Base-by-base conservation (phyloP, 2,888 invertebrate genomes). In the Trichacis sp. region DNA sequence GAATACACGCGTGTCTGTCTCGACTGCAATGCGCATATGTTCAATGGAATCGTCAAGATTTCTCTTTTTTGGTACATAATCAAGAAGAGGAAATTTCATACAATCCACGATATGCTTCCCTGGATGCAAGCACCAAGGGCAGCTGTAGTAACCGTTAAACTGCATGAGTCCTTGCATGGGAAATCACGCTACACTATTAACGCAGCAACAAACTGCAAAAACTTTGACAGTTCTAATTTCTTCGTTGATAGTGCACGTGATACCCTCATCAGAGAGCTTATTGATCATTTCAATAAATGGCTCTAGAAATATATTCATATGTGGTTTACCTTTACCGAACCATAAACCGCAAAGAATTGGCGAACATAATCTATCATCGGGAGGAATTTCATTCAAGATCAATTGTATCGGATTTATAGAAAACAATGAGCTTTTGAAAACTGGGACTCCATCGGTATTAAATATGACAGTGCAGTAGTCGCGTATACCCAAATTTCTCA, bases 341-440 rank as follows among this genome's bases (percentile, higher is more conserved):
- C 70, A 67, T 1, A 70, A 38, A 2, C 46, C 57, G 20, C 48
- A 29, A 9, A 48, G 12, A 24, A 67, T 50, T 17, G 59, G 38
- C 33, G 51, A 46, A n/a, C 47, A 36, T 18, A 47, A 43, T 24
- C 61, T 43, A 8, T 46, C 43, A 33, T 60, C 17, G 24, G 49
- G 38, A 38, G 67, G 64, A 46, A 62, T 12, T 24, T 24, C 24
- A 8, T 24, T 24, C 8, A 24, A 5, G 8, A 24, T 24, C 8
- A 24, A 8, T 24, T 59, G 59, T 18, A 70, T 67, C 11, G 67
- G 64, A 64, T 64, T 67, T 8, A 67, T 56, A 5, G 58, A 61
- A 49, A 46, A 55, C 12, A 33, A 53, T 0, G 64, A 67, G 14
- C 65, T 64, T 55, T 62, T 30, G 8, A 24, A 24, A 3, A 24